phyloP scores from a whole-genome alignment of 64 coral and sea anemone genomes.

The Stylophora pistillata region DNA sequence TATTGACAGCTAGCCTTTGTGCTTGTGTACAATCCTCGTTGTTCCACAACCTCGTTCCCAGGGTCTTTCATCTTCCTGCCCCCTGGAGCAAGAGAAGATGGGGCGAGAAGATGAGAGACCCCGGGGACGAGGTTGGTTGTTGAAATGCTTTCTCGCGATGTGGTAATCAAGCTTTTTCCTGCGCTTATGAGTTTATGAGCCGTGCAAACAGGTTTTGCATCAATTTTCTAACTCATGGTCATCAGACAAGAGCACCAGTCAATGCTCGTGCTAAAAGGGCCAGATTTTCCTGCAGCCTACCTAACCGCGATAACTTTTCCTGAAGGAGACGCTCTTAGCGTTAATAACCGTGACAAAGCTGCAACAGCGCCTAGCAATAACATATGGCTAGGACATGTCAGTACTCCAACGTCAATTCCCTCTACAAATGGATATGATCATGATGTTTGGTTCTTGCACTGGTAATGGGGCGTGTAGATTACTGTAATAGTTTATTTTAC shows the following conservation, averaged over 20 bases:
- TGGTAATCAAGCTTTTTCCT: conserved; percentile 29
- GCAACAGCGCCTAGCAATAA: conserved; percentile 11
- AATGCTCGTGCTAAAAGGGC: conserved; percentile 33
- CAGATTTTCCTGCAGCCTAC: conserved; percentile 36
- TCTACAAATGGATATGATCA: not conserved
- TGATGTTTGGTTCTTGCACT: no score
- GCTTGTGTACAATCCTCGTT: not conserved
- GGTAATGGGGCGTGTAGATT: no score
- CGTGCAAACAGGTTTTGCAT: conserved; percentile 8
- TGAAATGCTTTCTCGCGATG: conserved; percentile 35
- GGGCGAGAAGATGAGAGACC: no score
- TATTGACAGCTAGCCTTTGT: conserved; percentile 2
- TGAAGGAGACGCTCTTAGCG: conserved; percentile 17
- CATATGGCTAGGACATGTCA: not conserved
- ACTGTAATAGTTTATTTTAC: no score
- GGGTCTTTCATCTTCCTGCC: no score
- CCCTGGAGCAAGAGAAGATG: no score
- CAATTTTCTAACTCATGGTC: not conserved
- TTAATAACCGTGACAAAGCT: not conserved
- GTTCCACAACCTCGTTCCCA: no score
- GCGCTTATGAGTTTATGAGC: conserved; percentile 21
- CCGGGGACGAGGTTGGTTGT: no score
- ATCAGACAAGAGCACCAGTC: not conserved
- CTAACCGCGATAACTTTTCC: conserved; percentile 40
- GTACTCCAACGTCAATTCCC: not conserved